A percentile compares a stretch with the other conserved stretches of the same genome.
These are phyloP conservation scores for Venturia canescens DNA, from an alignment of 1,140 invertebrate species.

Conservation along the genomic window DNA sequence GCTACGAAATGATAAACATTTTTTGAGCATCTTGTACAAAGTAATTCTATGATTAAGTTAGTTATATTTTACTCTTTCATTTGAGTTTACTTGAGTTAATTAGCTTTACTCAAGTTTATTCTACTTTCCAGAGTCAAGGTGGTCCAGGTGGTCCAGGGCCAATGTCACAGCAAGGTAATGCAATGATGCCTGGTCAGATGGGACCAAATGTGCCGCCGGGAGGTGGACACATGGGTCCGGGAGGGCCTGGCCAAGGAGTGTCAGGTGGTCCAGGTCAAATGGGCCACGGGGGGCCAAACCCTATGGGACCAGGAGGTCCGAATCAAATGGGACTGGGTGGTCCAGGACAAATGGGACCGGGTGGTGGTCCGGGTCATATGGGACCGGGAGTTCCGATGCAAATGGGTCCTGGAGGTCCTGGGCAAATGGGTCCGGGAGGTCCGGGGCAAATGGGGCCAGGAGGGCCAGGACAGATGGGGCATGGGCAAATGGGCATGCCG, in stretches of 20 bases:
- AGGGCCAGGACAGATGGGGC: conserved; percentile 41
- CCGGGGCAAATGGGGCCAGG: conserved; percentile 43
- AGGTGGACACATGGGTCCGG: conserved; percentile 44
- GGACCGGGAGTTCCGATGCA: conserved; percentile 53
- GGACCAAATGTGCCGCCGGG: conserved; percentile 36
- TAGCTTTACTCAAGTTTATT: too few species aligned
- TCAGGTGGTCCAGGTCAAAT: conserved; percentile 67
- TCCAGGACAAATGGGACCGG: conserved; percentile 46
- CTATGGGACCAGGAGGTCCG: conserved; percentile 49
- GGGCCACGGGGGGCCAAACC: conserved; percentile 61
- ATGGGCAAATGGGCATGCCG: conserved; percentile 60
- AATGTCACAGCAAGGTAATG: conserved; percentile 52
- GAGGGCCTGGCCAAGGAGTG: conserved; percentile 65
- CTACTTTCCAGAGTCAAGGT: conserved; percentile 40
- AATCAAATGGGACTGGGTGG: conserved; percentile 61
- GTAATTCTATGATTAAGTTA: too few species aligned
- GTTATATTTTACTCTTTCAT: too few species aligned
- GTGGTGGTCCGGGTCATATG: not conserved
- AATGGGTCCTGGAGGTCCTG: conserved; percentile 54
- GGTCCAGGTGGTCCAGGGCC: conserved; percentile 56
- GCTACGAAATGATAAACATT: too few species aligned
- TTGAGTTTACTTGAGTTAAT: too few species aligned
- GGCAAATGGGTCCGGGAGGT: conserved; percentile 51
- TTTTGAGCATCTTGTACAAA: too few species aligned
- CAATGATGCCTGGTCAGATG: conserved; percentile 39